Conservation (phyloP, 2,888 invertebrate genomes). For the Sesamia inferens region DNA sequence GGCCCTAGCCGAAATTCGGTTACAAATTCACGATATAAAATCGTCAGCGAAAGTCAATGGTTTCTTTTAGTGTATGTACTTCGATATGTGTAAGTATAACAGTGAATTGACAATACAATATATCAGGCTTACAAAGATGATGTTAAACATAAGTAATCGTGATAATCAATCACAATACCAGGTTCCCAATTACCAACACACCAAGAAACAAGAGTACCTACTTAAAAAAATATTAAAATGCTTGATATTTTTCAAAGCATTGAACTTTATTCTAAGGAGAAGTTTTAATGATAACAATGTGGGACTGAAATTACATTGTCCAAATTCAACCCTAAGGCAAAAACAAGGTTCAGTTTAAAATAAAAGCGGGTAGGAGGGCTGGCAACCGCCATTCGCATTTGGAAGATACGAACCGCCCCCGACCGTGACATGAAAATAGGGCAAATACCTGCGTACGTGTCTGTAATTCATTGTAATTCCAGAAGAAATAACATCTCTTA, state of each 20-base stretch:
- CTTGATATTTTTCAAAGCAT: background rate
- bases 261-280: background rate
- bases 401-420: constrained; percentile 13
- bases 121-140: background rate
- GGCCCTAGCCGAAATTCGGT: background rate
- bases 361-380: constrained; percentile 2
- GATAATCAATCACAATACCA: background rate
- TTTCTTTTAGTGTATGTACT: background rate
- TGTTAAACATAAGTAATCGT: background rate
- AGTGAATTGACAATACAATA: background rate
- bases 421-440: constrained; percentile 12
- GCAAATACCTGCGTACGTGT: constrained; percentile 3
- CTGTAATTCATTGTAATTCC: constrained; percentile 7
- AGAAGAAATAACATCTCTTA: background rate
- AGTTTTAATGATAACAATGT: background rate
- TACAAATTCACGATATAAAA: background rate
- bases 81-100: background rate
- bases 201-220: background rate
- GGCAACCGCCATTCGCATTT: constrained; percentile 24
- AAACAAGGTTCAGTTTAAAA: constrained; percentile 22
- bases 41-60: background rate
- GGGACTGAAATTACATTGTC: background rate
- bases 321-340: background rate
- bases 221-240: background rate
- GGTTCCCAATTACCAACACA: background rate